Evolutionary conservation across 2,113 vertebrate species (phyloP).

Genomic region (Microcebus tavaratra): DNA sequence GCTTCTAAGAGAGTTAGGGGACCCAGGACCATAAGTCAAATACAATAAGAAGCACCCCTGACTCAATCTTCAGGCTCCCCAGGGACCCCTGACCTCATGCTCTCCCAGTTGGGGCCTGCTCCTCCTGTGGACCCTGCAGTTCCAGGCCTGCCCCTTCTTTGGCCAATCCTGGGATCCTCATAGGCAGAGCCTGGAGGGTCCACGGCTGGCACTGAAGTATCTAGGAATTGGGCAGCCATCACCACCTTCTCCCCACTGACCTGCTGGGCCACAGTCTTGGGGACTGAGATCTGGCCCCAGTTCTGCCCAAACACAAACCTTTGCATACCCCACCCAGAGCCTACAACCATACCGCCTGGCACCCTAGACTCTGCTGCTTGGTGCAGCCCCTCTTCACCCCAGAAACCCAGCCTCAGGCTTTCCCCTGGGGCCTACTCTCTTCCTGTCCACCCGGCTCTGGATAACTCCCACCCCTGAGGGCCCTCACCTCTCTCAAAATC

Average conservation of each 20-base stretch:
- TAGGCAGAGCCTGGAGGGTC: background rate
- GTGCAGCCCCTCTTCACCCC: background rate
- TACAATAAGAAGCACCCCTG: background rate
- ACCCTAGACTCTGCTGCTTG: background rate
- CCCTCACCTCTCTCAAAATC: constrained; percentile 19
- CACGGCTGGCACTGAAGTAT: background rate
- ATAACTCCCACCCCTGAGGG: constrained; percentile 45
- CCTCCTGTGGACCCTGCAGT: background rate
- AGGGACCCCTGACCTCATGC: background rate
- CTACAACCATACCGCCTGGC: background rate
- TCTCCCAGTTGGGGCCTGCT: constrained; percentile 28
- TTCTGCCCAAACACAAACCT: constrained; percentile 31
- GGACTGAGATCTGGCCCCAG: background rate
- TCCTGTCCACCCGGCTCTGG: constrained; percentile 31
- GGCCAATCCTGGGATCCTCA: background rate
- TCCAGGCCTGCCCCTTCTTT: background rate
- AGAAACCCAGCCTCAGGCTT: background rate
- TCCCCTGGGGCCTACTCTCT: constrained; percentile 46
- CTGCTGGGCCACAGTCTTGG: constrained; percentile 48
- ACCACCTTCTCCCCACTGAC: constrained; percentile 58
- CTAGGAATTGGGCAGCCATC: background rate
- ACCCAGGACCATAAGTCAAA: constrained; percentile 9
- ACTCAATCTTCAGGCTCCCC: background rate
- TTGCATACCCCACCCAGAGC: background rate
- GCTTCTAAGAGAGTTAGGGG: background rate